Conservation (phyloP, 2,797 vertebrate genomes). For the Lemur catta region DNA sequence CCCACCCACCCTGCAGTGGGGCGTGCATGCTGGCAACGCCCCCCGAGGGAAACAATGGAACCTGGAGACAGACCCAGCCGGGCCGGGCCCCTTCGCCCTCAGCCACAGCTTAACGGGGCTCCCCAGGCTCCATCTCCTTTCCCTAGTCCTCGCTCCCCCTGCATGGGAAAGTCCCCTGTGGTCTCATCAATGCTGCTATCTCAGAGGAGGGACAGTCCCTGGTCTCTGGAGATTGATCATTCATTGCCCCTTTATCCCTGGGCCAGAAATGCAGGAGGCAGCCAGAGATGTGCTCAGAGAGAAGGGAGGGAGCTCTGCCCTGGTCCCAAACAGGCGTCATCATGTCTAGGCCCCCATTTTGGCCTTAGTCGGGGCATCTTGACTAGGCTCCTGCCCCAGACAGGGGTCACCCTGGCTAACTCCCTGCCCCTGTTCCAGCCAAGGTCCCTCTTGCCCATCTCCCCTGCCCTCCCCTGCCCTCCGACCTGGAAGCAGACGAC, state of each 20-base stretch:
- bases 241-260: neutral
- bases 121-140: neutral
- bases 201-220: slow-evolving; percentile 56
- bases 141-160: neutral
- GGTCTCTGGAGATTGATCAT: slow-evolving; percentile 16
- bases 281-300: neutral
- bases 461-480: neutral
- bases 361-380: neutral
- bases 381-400: neutral
- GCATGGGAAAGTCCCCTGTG: neutral
- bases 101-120: neutral
- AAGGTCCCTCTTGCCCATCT: neutral
- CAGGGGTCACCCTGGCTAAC: neutral
- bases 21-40: neutral
- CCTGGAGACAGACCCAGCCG: neutral
- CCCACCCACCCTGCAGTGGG: neutral
- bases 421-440: neutral
- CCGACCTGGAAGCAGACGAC: slow-evolving; percentile 74
- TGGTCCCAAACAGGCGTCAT: neutral
- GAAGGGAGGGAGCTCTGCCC: neutral
- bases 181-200: neutral
- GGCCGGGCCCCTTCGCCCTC: neutral
- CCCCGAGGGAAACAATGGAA: neutral
- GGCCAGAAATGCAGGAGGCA: neutral
- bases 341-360: neutral